Evolutionary conservation across 2,888 invertebrate species (phyloP).

Genomic region (Melieria picta): DNA sequence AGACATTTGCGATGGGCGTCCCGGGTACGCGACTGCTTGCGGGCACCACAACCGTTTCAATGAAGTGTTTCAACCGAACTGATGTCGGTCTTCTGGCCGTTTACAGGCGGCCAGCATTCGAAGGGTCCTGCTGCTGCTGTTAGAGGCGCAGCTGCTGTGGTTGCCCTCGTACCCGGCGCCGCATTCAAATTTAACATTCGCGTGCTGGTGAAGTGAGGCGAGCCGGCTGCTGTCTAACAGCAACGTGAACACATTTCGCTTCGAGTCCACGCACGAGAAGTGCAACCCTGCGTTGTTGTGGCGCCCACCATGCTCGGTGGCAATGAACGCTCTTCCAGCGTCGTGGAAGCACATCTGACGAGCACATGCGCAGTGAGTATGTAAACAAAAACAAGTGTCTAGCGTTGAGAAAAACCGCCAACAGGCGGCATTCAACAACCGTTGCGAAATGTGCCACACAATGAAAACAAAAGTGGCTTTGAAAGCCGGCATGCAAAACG

Average conservation of each 20-base stretch:
- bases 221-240: too few species aligned
- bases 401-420: too few species aligned
- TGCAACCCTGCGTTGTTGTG: conserved; percentile 11
- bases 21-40: background rate
- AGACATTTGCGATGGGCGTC: too few species aligned
- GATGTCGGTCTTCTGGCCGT: conserved; percentile 26
- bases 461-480: background rate
- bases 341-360: background rate
- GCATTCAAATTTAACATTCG: background rate
- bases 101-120: conserved; percentile 7
- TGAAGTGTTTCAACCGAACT: conserved; percentile 52
- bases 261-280: background rate
- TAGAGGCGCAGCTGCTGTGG: background rate
- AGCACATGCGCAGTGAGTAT: conserved; percentile 16
- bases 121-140: background rate
- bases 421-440: too few species aligned
- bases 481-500: too few species aligned
- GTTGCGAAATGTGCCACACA: conserved; percentile 21
- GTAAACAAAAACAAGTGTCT: conserved; percentile 5
- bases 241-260: too few species aligned
- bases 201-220: too few species aligned
- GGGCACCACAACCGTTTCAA: conserved; percentile 48
- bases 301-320: background rate
- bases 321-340: conserved; percentile 1
- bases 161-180: background rate